Conservation (phyloP, 2,888 invertebrate genomes). For the Scelioninae gen. 1 region DNA sequence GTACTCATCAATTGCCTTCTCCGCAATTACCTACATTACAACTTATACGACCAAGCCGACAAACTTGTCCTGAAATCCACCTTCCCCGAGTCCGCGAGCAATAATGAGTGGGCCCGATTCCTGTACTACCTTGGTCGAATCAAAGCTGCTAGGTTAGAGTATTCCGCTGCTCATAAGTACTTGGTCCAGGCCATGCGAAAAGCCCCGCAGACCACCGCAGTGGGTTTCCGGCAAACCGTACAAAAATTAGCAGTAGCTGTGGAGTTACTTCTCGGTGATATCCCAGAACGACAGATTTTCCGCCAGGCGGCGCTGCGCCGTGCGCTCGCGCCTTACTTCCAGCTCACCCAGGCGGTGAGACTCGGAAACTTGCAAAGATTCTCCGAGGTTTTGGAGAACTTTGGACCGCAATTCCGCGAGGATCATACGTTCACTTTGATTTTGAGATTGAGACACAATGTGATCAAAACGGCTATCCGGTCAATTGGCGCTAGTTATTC, state of each 20-base stretch:
- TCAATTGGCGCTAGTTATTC: constrained; percentile 98
- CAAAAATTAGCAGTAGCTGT: constrained; percentile 98
- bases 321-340: constrained; percentile 97
- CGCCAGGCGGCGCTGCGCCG: constrained; percentile 95
- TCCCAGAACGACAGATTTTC: constrained; percentile 98
- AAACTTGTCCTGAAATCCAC: constrained; percentile 98
- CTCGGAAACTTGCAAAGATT: constrained; percentile 97
- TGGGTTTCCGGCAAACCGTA: constrained; percentile 98
- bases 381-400: constrained; percentile 95
- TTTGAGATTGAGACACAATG: constrained; percentile 97
- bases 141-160: constrained; percentile 98
- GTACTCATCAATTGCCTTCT: constrained; percentile 97
- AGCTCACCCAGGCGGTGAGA: constrained; percentile 98
- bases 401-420: constrained; percentile 94
- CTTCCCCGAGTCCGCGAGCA: constrained; percentile 98
- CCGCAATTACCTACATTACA: constrained; percentile 97
- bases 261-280: constrained; percentile 97
- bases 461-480: constrained; percentile 98
- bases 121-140: constrained; percentile 98
- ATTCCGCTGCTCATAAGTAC: constrained; percentile 98
- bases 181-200: constrained; percentile 97
- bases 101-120: constrained; percentile 99
- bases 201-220: constrained; percentile 98
- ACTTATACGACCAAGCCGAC: constrained; percentile 98
- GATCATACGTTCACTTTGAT: constrained; percentile 99